Evolutionary conservation across 2,888 invertebrate genomes (phyloP).

Genomic region (Agrotis exclamationis): DNA sequence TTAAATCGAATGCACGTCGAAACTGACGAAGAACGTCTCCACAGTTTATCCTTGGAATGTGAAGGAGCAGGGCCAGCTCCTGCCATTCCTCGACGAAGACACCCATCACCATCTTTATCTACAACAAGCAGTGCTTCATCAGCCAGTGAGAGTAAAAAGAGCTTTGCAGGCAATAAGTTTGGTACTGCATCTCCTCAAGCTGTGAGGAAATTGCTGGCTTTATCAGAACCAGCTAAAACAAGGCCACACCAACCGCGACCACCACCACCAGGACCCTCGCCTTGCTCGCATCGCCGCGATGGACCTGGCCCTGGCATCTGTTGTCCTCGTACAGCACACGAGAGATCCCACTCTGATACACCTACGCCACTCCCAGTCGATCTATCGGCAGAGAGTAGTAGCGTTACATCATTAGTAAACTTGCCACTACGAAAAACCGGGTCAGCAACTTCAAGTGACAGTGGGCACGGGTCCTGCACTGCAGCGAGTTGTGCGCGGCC

Average conservation of each 20-base stretch:
- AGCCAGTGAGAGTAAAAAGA: slow-evolving; percentile 94
- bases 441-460: slow-evolving; percentile 98
- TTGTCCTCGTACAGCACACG: slow-evolving; percentile 93
- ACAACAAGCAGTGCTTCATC: slow-evolving; percentile 98
- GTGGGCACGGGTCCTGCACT: slow-evolving; percentile 96
- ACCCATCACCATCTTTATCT: slow-evolving; percentile 98
- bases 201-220: slow-evolving; percentile 97
- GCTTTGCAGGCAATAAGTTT: slow-evolving; percentile 93
- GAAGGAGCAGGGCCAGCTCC: slow-evolving; percentile 93
- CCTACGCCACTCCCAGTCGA: slow-evolving; percentile 96
- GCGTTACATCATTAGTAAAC: slow-evolving; percentile 98
- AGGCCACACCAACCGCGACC: slow-evolving; percentile 96
- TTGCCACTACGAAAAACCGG: slow-evolving; percentile 97
- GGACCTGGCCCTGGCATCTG: slow-evolving; percentile 88
- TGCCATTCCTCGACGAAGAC: slow-evolving; percentile 94
- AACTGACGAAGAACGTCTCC: slow-evolving; percentile 97
- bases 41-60: slow-evolving; percentile 97
- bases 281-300: slow-evolving; percentile 92
- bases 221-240: slow-evolving; percentile 97
- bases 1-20: slow-evolving; percentile 97
- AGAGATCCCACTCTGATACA: slow-evolving; percentile 97
- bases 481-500: slow-evolving; percentile 90
- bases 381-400: slow-evolving; percentile 98
- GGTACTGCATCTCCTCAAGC: slow-evolving; percentile 99
- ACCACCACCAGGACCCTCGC: slow-evolving; percentile 92